Evolutionary conservation across 2,113 vertebrate genomes (phyloP), one percentile per base, ranked within the genome.

Genomic region (Pangasianodon hypophthalmus): DNA sequence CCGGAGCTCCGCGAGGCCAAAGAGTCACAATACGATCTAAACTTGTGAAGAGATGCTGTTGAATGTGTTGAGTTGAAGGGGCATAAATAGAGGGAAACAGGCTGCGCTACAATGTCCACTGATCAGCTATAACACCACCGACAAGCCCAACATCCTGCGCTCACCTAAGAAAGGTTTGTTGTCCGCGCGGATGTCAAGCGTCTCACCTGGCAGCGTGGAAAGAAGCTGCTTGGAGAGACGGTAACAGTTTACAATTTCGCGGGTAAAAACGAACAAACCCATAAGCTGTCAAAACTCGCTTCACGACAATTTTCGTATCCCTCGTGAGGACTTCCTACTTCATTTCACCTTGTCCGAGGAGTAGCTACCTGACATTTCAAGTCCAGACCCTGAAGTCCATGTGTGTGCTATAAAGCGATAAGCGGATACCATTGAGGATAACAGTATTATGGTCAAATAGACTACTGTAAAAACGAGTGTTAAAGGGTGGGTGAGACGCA

Each of bases 401-500:
- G 3, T 44, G 62, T 86, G 32, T 26, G 46, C 16, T 41, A 75
- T 54, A 32, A 77, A 91, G 16, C 6, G 4, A 37, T 52, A 73
- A 24, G 16, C 50, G 62, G 77, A 82, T 64, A 44, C 29, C 50
- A 29, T 2, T 58, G 48, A 46, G 54, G 32, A 14, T 41, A 52
- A 19, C 56, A 71, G 73, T 37, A 60, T 64, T 85, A 84, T 90
- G 60, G 64, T 80, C 88, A 85, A 60, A 44, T 21, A 90, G 87
- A 50, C 50, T 71, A 79, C 69, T 85, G 77, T 90, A 84, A 54
- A 80, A 87, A 46, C 67, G 87, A 56, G 90, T 18, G 89, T 87
- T 87, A 58, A 89, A 67, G 82, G 91, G 93, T 93, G 94, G 93
- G 94, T 91, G 92, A 94, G 94, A 94, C 95, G 89, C 95, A 91